Base-by-base conservation (phyloP, 2,888 invertebrate genomes). In the Terebella lapidaria region DNA sequence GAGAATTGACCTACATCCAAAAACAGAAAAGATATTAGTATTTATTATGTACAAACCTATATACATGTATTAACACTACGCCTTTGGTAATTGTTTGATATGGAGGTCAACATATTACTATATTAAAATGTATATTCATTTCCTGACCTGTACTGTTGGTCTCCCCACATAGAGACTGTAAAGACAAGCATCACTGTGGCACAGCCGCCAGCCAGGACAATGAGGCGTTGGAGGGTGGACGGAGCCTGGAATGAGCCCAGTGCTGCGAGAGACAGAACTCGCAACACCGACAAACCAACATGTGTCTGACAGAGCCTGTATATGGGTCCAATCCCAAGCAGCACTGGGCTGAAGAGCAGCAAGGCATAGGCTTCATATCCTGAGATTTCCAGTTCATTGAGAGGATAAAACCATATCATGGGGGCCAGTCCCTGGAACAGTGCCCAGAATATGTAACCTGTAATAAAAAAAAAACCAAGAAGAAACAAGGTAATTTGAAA, bases 361-460 rank as follows among this genome's bases (percentile, higher is more conserved):
- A 65, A 70, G 29, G 74, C 75, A 69, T 75, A 79, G 1, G 71
- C 73, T 70, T 81, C 81, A 71, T 79, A 81, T 28, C 81, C 81
- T 2, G 80, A 76, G 28, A 81, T 74, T 55, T 79, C 80, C 35
- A 81, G 67, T 62, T 80, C 77, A 68, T 81, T 81, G 18, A 81
- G 69, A 5, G 81, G 81, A 64, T 78, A 81, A 64, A 81, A 81
- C 81, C 81, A 81, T 45, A 81, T 79, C 78, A 80, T 77, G 0
- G 80, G 77, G 3, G 73, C 75, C 30, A 81, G 65, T 1, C 72
- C 79, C 65, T 78, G 77, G 61, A 81, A 78, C 30, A 81, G 61
- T 47, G 72, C 75, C 81, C 81, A 81, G 60, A 80, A 81, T 10
- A 76, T 67, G 66, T 72, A 80, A 20, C 79, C 81, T 77, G 68